Base-by-base conservation (phyloP, 2,888 invertebrate genomes). In the Eupithecia vulgata region DNA sequence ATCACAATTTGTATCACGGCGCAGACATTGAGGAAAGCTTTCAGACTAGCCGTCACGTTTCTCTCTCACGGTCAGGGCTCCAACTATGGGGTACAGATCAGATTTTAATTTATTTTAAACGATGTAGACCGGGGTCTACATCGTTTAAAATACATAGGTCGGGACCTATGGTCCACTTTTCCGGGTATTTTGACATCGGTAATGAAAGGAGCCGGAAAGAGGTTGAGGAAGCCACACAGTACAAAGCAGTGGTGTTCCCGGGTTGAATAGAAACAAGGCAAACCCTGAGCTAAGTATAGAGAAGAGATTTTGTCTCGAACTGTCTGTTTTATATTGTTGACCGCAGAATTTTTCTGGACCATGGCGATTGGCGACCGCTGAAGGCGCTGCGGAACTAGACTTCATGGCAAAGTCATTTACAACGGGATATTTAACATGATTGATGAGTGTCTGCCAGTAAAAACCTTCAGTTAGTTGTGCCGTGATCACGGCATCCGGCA, bases 41-140 rank as follows among this genome's bases (percentile, higher is more conserved):
- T 71, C 72, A 65, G 40, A 40, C 25, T 37, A 21, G 13, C 64
- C 62, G 69, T 74, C 74, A 75, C 75, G 75, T 68, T 72, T 70
- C 64, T 30, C 52, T 67, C 57, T 69, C 72, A 64, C 75, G 67
- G 67, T 66, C 61, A 65, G 40, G 62, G 62, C 62, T n/a, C 37
- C 3, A 8, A 35, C 34, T 35, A 10, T 64, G 62, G 21, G 62
- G 62, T 35, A 64, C 17, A 15, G 62, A 62, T 62, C 21, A 21
- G 57, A 57, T 57, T 57, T 57, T 25, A 57, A 57, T 25, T 21
- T 52, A 57, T 25, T 57, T 12, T 25, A 57, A 25, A 57, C 13
- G 25, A 12, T 25, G 25, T 25, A 25, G 57, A 57, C 57, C 21
- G 12, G 21, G n/a, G n/a, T n/a, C n/a, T n/a, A n/a, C n/a, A n/a